These are phyloP conservation scores for Somateria mollissima DNA, from an alignment of 2,797 vertebrate genomes.

Conservation along the genomic window DNA sequence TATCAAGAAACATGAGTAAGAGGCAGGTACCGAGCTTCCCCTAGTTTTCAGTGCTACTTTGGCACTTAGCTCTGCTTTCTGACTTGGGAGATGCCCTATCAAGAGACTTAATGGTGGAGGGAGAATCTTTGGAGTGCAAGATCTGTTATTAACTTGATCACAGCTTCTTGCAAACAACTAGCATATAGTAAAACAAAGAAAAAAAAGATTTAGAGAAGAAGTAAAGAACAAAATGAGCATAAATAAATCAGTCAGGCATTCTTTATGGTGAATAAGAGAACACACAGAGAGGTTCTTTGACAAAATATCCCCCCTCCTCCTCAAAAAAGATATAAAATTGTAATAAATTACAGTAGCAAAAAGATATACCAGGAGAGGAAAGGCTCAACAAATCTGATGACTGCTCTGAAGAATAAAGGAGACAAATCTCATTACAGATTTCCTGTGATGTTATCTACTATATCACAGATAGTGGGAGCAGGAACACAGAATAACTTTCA, in stretches of 20 bases:
- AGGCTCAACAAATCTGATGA: neutral
- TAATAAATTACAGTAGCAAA: constrained; percentile 23
- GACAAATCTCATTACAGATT: constrained; percentile 53
- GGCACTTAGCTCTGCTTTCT: neutral
- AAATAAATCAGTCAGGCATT: neutral
- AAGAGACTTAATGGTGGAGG: neutral
- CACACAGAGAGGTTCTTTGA: constrained; percentile 13
- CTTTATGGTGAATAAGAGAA: neutral
- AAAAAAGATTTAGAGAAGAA: neutral
- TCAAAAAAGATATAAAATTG: neutral
- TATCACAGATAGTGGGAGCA: neutral
- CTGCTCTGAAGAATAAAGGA: constrained; percentile 31
- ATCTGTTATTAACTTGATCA: neutral
- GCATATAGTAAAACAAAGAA: neutral
- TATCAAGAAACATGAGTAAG: neutral
- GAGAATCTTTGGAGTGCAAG: neutral
- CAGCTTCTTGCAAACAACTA: neutral
- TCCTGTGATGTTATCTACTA: constrained; percentile 26
- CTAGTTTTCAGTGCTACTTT: neutral
- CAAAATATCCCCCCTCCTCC: neutral
- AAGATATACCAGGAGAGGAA: neutral
- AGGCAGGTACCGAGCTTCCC: neutral
- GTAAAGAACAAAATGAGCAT: neutral
- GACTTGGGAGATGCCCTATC: neutral
- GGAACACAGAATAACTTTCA: constrained; percentile 32